These are phyloP conservation scores for Serranus cabrilla DNA, from an alignment of 2,797 vertebrate species.

Conservation along the genomic window DNA sequence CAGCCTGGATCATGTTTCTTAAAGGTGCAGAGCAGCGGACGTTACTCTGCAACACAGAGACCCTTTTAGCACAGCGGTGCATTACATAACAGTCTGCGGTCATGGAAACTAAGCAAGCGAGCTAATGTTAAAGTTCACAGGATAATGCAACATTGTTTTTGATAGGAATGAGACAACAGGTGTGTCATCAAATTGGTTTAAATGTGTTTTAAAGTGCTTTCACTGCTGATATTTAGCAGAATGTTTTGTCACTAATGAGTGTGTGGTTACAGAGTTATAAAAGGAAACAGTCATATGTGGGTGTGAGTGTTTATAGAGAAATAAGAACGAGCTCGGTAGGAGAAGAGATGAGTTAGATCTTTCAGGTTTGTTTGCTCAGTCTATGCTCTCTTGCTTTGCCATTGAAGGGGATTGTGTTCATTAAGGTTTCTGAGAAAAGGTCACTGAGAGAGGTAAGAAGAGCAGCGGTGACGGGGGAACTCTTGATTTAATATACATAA, in stretches of 20 bases:
- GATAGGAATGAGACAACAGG: not conserved
- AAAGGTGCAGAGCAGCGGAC: constrained; percentile 37
- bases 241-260: constrained; percentile 69
- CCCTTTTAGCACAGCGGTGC: not conserved
- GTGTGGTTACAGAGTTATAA: constrained; percentile 85
- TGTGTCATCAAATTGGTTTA: constrained; percentile 1
- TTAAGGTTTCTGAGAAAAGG: not conserved
- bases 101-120: constrained; percentile 46
- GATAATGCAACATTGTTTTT: constrained; percentile 17
- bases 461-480: not conserved
- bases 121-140: constrained; percentile 46
- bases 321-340: constrained; percentile 33
- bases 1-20: constrained; percentile 20
- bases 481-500: not conserved
- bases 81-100: constrained; percentile 54
- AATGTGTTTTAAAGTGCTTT: constrained; percentile 28
- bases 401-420: not conserved
- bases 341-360: constrained; percentile 18
- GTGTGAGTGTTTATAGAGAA: constrained; percentile 38
- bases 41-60: constrained; percentile 12
- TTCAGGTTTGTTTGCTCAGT: not conserved
- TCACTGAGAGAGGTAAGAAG: not conserved
- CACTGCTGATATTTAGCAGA: constrained; percentile 35
- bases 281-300: constrained; percentile 68
- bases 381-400: not conserved